Evolutionary conservation across 2,113 vertebrate genomes (phyloP).

Genomic region (Paramormyrops kingsleyae): DNA sequence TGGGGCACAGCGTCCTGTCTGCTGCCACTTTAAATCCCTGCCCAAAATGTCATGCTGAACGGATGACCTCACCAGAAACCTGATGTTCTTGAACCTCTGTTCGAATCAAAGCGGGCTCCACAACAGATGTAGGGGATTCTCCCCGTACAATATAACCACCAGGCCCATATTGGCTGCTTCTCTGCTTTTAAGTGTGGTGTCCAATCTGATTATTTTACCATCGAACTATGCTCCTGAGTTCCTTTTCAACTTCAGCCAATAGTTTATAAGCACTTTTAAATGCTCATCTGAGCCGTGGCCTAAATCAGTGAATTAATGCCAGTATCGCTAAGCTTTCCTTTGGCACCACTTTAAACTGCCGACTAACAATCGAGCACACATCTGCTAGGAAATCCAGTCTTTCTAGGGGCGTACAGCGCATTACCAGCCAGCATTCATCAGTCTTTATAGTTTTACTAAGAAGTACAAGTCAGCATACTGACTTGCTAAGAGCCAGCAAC

Average conservation of each 20-base stretch:
- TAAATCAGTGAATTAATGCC: constrained; percentile 15
- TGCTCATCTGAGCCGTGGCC: constrained; percentile 10
- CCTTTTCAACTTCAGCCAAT: background rate
- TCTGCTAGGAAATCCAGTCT: constrained; percentile 18
- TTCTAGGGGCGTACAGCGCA: background rate
- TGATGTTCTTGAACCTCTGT: background rate
- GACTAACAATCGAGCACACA: constrained; percentile 13
- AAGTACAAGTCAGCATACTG: background rate
- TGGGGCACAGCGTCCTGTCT: background rate
- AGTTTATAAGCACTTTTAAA: constrained; percentile 16
- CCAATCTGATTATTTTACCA: background rate
- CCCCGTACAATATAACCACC: background rate
- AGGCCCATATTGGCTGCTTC: background rate
- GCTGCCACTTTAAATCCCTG: constrained; percentile 8
- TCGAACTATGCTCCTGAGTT: background rate
- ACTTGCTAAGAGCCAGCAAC: background rate
- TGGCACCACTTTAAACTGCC: constrained; percentile 15
- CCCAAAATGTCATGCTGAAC: constrained; percentile 5
- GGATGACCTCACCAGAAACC: constrained; percentile 8
- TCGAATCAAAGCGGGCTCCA: background rate
- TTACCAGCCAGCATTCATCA: background rate
- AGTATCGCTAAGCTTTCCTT: constrained; percentile 9
- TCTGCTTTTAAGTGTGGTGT: background rate
- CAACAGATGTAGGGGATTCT: constrained; percentile 1
- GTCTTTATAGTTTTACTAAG: background rate